These are phyloP conservation scores for Keiferia lycopersicella DNA, from an alignment of 2,888 invertebrate genomes.

Conservation along the genomic window DNA sequence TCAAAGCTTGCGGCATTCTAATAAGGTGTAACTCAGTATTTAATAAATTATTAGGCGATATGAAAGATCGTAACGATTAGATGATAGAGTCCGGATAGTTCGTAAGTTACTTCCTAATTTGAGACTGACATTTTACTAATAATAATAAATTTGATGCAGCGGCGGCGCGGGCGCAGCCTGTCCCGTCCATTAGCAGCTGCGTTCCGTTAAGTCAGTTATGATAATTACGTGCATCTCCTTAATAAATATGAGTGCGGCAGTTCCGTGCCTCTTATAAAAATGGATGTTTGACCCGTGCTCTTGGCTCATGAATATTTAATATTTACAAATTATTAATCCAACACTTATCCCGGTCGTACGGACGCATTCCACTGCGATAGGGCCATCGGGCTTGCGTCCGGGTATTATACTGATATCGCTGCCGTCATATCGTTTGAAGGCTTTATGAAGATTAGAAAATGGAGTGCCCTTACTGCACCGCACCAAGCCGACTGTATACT, in stretches of 20 bases:
- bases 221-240: slow-evolving; percentile 75
- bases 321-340: slow-evolving; percentile 80
- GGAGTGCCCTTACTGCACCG: slow-evolving; percentile 49
- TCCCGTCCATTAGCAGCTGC: slow-evolving; percentile 48
- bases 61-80: slow-evolving; percentile 46
- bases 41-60: slow-evolving; percentile 26
- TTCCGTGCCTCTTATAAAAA: slow-evolving; percentile 67
- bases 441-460: slow-evolving; percentile 73
- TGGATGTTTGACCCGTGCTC: slow-evolving; percentile 74
- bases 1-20: slow-evolving; percentile 20
- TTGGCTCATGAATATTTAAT: slow-evolving; percentile 78
- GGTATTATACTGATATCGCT: slow-evolving; percentile 57
- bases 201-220: slow-evolving; percentile 69
- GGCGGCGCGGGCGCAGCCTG: slow-evolving; percentile 49
- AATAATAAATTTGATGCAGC: slow-evolving; percentile 49
- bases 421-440: slow-evolving; percentile 64
- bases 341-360: slow-evolving; percentile 62
- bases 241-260: slow-evolving; percentile 71
- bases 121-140: slow-evolving; percentile 50
- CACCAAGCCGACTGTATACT: slow-evolving; percentile 26
- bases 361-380: slow-evolving; percentile 63
- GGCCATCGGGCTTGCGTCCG: slow-evolving; percentile 43
- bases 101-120: slow-evolving; percentile 54
- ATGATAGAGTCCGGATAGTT: slow-evolving; percentile 45
- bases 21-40: slow-evolving; percentile 26